phyloP scores from a whole-genome alignment of 2,888 invertebrate species.

The Hydriomena furcata region DNA sequence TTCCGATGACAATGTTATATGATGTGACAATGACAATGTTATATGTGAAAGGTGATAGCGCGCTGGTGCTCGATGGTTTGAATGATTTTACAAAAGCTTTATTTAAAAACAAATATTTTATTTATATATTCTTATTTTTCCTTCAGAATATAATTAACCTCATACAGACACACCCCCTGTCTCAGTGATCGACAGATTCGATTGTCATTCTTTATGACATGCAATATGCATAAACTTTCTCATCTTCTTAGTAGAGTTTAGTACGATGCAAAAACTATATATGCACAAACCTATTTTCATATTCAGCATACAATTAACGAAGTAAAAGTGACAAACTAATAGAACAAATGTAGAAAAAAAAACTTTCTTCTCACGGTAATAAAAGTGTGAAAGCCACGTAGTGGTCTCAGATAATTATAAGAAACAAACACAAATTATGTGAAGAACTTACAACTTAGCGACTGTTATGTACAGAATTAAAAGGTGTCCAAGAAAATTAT shows the following conservation, averaged over 20 bases:
- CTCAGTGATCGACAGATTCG: too few species aligned
- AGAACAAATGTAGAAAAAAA: constrained; percentile 36
- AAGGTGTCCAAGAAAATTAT: background rate
- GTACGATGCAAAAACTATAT: constrained; percentile 5
- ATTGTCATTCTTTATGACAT: background rate
- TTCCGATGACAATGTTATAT: too few species aligned
- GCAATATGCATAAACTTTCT: constrained; percentile 8
- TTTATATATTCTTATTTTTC: too few species aligned
- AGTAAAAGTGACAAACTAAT: constrained; percentile 36
- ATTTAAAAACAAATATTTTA: too few species aligned
- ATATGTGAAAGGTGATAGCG: too few species aligned
- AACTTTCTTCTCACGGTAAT: constrained; percentile 44
- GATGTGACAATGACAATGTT: too few species aligned
- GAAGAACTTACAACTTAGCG: constrained; percentile 28
- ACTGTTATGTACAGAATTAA: constrained; percentile 15
- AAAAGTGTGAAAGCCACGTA: constrained; percentile 41
- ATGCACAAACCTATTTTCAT: constrained; percentile 28
- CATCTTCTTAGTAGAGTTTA: background rate
- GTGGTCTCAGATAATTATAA: constrained; percentile 34
- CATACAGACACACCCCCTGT: too few species aligned
- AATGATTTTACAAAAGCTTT: too few species aligned
- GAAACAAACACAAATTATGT: constrained; percentile 41
- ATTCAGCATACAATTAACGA: constrained; percentile 31
- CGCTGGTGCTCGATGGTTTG: too few species aligned
- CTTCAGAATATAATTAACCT: too few species aligned